Percentiles rank a stretch among this genome's conserved stretches.
phyloP scores from a whole-genome alignment of 2,797 vertebrate genomes.

The Scomberomorus guttatus region DNA sequence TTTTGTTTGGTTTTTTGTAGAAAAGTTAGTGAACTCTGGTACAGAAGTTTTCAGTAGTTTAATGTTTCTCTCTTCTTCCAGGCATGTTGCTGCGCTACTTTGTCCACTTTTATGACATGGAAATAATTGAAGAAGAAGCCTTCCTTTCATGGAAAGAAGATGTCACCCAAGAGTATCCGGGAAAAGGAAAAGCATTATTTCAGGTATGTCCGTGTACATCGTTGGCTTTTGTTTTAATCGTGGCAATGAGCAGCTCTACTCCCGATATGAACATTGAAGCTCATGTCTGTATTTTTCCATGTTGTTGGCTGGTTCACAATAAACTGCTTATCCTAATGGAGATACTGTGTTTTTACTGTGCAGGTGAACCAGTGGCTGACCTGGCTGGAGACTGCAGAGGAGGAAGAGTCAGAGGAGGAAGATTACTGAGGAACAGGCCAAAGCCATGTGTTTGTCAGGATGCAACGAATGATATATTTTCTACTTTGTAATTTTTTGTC shows the following conservation, averaged over 20 bases:
- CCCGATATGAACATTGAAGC: not conserved
- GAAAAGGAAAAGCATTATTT: conserved; percentile 99
- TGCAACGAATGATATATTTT: conserved; percentile 83
- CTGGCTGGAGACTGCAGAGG: conserved; percentile 99
- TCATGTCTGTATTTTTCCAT: too few relatives aligned
- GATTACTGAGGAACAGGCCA: conserved; percentile 94
- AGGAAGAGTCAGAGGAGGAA: conserved; percentile 99
- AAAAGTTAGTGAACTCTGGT: not conserved
- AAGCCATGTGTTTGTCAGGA: conserved; percentile 88
- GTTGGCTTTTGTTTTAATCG: not conserved
- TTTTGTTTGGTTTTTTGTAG: too few relatives aligned
- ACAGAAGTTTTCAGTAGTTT: not conserved
- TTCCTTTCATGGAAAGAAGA: conserved; percentile 99
- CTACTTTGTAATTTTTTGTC: conserved; percentile 2
- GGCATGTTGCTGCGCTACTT: conserved; percentile 99
- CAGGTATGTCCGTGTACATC: conserved; percentile 85
- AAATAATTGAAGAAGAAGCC: conserved; percentile 99
- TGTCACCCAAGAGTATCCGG: conserved; percentile 98
- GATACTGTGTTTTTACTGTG: not conserved
- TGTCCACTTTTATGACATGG: conserved; percentile 99
- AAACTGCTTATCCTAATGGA: not conserved
- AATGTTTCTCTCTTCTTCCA: conserved; percentile 49
- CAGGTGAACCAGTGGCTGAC: conserved; percentile 99
- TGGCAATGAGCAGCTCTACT: not conserved
- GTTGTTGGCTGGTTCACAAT: not conserved